phyloP scores from a whole-genome alignment of 1,140 invertebrate genomes.

The Drosophila ercepeae region DNA sequence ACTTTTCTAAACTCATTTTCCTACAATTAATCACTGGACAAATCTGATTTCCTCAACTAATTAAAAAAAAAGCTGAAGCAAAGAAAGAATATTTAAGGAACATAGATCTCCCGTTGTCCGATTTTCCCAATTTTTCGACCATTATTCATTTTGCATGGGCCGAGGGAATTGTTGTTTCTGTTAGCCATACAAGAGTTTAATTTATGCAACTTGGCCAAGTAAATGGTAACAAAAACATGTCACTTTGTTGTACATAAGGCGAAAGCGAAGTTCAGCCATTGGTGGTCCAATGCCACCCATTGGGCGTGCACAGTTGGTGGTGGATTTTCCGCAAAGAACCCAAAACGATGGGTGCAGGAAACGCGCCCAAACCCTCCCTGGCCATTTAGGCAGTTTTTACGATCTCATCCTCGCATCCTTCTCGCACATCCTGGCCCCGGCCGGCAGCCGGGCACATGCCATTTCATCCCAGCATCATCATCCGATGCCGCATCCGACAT shows the following conservation, averaged over 20 bases:
- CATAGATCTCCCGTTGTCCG: slow-evolving; percentile 35
- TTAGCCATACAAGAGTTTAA: slow-evolving; percentile 10
- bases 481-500: slow-evolving; percentile 6
- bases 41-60: slow-evolving; percentile 38
- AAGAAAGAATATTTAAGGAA: slow-evolving; percentile 11
- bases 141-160: slow-evolving; percentile 55
- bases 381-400: slow-evolving; percentile 45
- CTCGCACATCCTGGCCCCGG: slow-evolving; percentile 21
- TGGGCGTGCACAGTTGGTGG: slow-evolving; percentile 71
- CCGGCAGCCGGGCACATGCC: slow-evolving; percentile 22
- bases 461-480: slow-evolving; percentile 16
- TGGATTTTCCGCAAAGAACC: slow-evolving; percentile 52
- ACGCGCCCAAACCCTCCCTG: slow-evolving; percentile 21
- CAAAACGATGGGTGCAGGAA: slow-evolving; percentile 38
- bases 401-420: slow-evolving; percentile 53
- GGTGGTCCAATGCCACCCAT: slow-evolving; percentile 74
- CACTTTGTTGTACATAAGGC: slow-evolving; percentile 67
- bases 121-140: slow-evolving; percentile 22
- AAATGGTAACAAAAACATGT: slow-evolving; percentile 44
- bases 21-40: slow-evolving; percentile 41
- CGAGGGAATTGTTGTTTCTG: slow-evolving; percentile 9
- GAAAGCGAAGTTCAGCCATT: slow-evolving; percentile 65
- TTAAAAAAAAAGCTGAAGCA: slow-evolving; percentile 42
- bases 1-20: slow-evolving; percentile 20
- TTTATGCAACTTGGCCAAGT: slow-evolving; percentile 59